Conservation (phyloP, 2,113 vertebrate genomes). For the Stomatorhinus ivindoensis region DNA sequence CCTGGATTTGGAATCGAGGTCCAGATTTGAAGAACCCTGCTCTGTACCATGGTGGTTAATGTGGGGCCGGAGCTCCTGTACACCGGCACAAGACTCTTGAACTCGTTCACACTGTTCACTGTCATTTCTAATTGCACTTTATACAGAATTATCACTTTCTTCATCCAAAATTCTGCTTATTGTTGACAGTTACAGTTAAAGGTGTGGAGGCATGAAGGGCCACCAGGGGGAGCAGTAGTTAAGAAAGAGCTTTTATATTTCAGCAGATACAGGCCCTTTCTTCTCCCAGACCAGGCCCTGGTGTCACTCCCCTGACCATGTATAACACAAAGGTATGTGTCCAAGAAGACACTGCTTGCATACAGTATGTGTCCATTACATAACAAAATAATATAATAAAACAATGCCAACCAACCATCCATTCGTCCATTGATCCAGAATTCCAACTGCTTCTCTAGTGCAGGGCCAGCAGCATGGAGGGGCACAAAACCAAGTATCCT, state of each 20-base stretch:
- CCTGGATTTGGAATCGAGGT: no score
- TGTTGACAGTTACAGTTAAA: not conserved
- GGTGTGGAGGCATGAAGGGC: not conserved
- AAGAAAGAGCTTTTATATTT: not conserved
- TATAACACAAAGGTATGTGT: not conserved
- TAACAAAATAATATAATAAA: not conserved
- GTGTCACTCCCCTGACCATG: not conserved
- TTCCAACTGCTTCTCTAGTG: not conserved
- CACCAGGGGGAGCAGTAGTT: not conserved
- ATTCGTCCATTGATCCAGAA: not conserved
- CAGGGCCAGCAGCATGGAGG: not conserved
- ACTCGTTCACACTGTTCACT: not conserved
- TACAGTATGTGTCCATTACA: not conserved
- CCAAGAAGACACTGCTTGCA: not conserved
- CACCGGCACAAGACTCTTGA: not conserved
- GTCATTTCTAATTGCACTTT: not conserved
- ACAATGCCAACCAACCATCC: not conserved
- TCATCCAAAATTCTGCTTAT: not conserved
- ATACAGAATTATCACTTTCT: not conserved
- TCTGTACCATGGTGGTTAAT: not conserved
- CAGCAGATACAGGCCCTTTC: not conserved
- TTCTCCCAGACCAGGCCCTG: not conserved
- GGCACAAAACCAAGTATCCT: not conserved
- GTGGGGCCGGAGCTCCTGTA: not conserved
- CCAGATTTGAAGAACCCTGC: not conserved